Evolutionary conservation across 2,888 invertebrate species (phyloP).

Genomic region (Diachrysia chrysitis): DNA sequence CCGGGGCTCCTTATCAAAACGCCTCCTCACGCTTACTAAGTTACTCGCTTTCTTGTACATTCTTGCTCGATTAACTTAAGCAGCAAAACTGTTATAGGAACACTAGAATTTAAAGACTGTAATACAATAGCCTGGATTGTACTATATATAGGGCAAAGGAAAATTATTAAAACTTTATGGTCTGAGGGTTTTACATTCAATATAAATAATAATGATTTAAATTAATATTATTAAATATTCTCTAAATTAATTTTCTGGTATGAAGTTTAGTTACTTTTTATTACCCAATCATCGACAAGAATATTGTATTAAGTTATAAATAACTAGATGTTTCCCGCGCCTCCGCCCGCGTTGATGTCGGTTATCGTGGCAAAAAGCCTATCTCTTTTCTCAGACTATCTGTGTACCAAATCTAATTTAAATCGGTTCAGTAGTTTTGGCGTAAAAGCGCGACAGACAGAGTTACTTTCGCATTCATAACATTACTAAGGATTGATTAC

Average conservation of each 20-base stretch:
- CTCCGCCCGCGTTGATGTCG: too few relatives aligned
- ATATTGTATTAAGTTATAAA: background rate
- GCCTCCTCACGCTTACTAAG: slow-evolving; percentile 44
- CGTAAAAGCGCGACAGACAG: too few relatives aligned
- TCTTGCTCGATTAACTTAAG: slow-evolving; percentile 6
- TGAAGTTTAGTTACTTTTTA: slow-evolving; percentile 1
- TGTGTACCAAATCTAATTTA: too few relatives aligned
- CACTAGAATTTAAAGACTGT: slow-evolving; percentile 38
- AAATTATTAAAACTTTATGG: background rate
- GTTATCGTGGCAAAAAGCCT: too few relatives aligned
- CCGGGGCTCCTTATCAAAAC: slow-evolving; percentile 32
- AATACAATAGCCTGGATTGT: background rate
- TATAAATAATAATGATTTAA: background rate
- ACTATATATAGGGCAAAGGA: slow-evolving; percentile 12
- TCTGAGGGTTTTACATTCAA: slow-evolving; percentile 18
- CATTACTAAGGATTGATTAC: too few relatives aligned
- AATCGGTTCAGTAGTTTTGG: too few relatives aligned
- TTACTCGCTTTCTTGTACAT: slow-evolving; percentile 42
- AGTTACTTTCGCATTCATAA: too few relatives aligned
- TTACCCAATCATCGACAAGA: background rate
- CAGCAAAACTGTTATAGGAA: slow-evolving; percentile 33
- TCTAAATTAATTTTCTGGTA: background rate
- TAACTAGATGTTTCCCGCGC: too few relatives aligned
- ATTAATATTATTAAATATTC: background rate
- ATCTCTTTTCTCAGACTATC: too few relatives aligned